Evolutionary conservation across 2,888 invertebrate genomes (phyloP).

Genomic region (Cotesia congregata): DNA sequence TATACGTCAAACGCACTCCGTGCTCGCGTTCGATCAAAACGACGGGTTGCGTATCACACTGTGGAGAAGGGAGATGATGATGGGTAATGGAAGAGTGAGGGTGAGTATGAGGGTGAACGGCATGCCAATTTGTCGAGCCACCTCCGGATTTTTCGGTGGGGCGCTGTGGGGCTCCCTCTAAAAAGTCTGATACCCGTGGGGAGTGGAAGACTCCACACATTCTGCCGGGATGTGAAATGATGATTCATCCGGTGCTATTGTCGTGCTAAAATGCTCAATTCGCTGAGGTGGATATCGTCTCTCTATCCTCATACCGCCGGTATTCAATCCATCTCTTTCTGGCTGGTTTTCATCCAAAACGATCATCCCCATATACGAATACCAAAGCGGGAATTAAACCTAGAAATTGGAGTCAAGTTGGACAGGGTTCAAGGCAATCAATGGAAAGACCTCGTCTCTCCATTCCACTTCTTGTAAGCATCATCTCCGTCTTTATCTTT

Average conservation of each 20-base stretch:
- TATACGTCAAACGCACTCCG: not conserved
- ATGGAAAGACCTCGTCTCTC: constrained; percentile 9
- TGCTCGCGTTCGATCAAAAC: not conserved
- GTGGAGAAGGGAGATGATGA: not conserved
- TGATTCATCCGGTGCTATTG: constrained; percentile 42
- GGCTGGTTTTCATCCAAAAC: not conserved
- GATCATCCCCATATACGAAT: not conserved
- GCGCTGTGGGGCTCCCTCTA: not conserved
- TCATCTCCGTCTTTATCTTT: not conserved
- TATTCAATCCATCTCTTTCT: constrained; percentile 17
- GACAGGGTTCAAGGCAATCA: constrained; percentile 30
- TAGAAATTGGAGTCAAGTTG: constrained; percentile 25
- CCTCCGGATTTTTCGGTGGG: constrained; percentile 15
- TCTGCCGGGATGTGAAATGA: constrained; percentile 28
- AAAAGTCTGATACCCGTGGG: not conserved
- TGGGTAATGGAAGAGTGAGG: not conserved
- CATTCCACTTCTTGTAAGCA: constrained; percentile 12
- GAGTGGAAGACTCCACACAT: constrained; percentile 20
- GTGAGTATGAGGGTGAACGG: constrained; percentile 24
- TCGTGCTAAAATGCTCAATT: constrained; percentile 43
- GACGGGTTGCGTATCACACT: not conserved
- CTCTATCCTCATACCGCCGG: constrained; percentile 20
- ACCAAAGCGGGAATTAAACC: not conserved
- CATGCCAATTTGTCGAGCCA: constrained; percentile 53
- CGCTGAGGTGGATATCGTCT: constrained; percentile 42